Evolutionary conservation across 2,113 vertebrate genomes (phyloP), one percentile per base, ranked within the genome.

Genomic region (Halcyon senegalensis): DNA sequence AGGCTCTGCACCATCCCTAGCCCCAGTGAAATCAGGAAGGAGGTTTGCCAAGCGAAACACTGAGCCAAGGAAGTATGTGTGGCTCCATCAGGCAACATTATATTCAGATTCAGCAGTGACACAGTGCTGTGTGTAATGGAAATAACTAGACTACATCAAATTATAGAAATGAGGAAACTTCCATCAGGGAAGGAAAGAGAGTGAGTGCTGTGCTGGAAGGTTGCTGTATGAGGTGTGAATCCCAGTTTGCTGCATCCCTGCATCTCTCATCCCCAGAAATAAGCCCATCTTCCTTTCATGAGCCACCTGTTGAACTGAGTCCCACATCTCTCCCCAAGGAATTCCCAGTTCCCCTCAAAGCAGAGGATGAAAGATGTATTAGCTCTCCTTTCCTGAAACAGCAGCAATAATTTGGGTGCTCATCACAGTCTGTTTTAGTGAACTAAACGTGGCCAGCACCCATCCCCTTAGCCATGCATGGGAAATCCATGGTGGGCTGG

Each of bases 21-120:
- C n/a, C 44, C 41, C 3, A 1, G 13, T 30, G 53, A 72, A 70
- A 63, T 0, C 3, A 5, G 9, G 20, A 28, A 69, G 14, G 18
- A 23, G 33, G 18, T 4, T 46, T 80, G 35, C 25, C 8, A 5
- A 72, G 11, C 13, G 41, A 72, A 80, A 63, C 6, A 5, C 23
- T 9, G 41, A 84, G 63, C n/a, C 48, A 58, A 76, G 53, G 21
- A 39, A 55, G 50, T 16, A 35, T 46, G 21, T 1, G 2, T 27
- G 35, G 14, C 24, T 88, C n/a, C 20, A 39, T 10, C 44, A 69
- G 43, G n/a, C 55, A 82, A 23, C 8, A 30, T 24, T 41, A 16
- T 17, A 37, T 43, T 74, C 51, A 50, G 58, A 35, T 11, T 8
- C 2, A 7, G 44, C 50, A 81, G 23, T 23, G 28, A 43, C 46